Percentiles rank a stretch among this genome's conserved stretches.
Conservation (phyloP, 2,888 invertebrate genomes). For the Pseudococcus longispinus region DNA sequence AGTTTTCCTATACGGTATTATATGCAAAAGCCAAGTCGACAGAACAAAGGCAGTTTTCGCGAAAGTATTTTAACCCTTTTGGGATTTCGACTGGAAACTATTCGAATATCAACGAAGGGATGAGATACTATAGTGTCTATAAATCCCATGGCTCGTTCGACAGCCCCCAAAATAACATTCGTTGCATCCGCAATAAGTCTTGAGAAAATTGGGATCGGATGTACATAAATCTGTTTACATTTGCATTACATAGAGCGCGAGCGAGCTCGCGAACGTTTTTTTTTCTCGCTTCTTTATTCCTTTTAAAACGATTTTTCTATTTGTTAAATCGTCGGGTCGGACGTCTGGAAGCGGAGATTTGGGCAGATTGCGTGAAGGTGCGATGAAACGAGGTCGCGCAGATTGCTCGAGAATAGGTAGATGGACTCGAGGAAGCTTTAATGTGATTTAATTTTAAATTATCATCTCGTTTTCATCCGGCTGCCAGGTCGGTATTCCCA, state of each 20-base stretch:
- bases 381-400: background rate
- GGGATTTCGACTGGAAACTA: constrained; percentile 40
- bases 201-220: constrained; percentile 40
- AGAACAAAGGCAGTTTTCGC: constrained; percentile 44
- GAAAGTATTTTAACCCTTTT: constrained; percentile 45
- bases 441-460: constrained; percentile 1
- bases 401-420: background rate
- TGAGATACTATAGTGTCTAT: constrained; percentile 31
- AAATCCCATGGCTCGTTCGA: constrained; percentile 43
- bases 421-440: background rate
- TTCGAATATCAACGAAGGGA: constrained; percentile 41
- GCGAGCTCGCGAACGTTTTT: background rate
- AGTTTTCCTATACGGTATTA: constrained; percentile 15
- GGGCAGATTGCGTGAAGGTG: background rate
- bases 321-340: background rate
- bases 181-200: constrained; percentile 37
- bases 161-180: constrained; percentile 39
- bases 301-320: constrained; percentile 8
- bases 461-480: background rate
- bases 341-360: background rate
- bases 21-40: constrained; percentile 46
- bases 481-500: background rate
- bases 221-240: constrained; percentile 46
- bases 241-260: constrained; percentile 24
- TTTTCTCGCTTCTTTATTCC: background rate